Percentiles rank a stretch among this genome's conserved stretches.
phyloP scores from a whole-genome alignment of 2,113 vertebrate genomes.

The Oxygymnocypris stewartii region DNA sequence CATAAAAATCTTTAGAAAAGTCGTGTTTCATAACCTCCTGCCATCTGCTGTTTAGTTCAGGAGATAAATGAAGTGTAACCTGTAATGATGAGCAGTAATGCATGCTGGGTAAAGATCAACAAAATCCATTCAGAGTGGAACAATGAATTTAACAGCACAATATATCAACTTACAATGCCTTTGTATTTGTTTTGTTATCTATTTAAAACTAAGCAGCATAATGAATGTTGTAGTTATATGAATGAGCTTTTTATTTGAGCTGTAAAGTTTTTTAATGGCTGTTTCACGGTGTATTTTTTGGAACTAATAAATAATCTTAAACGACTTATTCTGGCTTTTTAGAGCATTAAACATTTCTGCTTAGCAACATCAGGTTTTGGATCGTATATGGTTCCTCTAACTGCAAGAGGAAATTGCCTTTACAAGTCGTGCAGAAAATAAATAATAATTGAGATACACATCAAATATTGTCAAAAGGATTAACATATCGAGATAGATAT shows the following conservation, averaged over 20 bases:
- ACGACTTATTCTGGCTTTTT: neutral
- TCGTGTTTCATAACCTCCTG: conserved; percentile 5
- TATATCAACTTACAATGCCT: neutral
- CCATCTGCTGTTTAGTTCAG: conserved; percentile 13
- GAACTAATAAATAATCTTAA: no score
- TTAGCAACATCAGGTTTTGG: no score
- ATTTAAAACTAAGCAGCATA: neutral
- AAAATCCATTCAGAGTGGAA: neutral
- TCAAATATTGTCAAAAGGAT: no score
- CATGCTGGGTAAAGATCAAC: neutral
- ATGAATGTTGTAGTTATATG: neutral
- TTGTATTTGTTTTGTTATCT: neutral
- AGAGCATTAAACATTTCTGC: neutral
- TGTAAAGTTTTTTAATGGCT: neutral
- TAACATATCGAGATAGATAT: no score
- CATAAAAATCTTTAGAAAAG: neutral
- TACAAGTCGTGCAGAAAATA: neutral
- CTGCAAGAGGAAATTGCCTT: no score
- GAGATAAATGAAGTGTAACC: neutral
- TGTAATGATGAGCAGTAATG: conserved; percentile 3
- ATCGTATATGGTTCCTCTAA: no score
- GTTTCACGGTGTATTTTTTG: neutral
- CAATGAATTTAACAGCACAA: neutral
- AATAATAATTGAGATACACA: no score
- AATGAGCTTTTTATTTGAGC: neutral